Percentiles rank a stretch among this genome's conserved stretches.
Evolutionary conservation across 1,140 invertebrate genomes (phyloP).

Genomic region (Parasteatoda tepidariorum): DNA sequence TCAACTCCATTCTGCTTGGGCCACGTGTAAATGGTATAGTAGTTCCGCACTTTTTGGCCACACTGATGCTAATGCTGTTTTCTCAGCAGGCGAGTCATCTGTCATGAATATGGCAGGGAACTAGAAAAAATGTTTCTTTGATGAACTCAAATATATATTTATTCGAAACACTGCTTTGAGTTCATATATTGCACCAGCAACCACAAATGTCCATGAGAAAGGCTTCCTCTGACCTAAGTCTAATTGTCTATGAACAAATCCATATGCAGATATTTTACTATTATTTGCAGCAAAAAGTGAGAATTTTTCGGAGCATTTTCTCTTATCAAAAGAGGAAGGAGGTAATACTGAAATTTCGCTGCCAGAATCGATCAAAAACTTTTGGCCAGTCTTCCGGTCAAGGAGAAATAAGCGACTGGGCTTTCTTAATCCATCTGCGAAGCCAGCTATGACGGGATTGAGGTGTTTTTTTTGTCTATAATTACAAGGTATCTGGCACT

Average conservation of each 20-base stretch:
- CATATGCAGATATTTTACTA: conserved; percentile 46
- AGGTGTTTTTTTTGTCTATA: not conserved
- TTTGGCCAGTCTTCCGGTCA: conserved; percentile 4
- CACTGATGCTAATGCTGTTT: not conserved
- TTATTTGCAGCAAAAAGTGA: conserved; percentile 46
- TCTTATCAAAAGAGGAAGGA: not conserved
- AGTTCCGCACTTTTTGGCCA: not conserved
- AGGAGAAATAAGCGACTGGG: conserved; percentile 27
- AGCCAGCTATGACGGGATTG: not conserved
- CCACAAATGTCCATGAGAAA: conserved; percentile 40
- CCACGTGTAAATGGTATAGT: conserved; percentile 10
- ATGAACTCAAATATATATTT: too few relatives aligned
- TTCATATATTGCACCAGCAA: conserved; percentile 55
- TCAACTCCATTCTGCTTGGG: not conserved
- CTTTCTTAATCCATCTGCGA: not conserved
- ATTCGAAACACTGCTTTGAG: too few relatives aligned
- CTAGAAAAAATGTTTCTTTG: too few relatives aligned
- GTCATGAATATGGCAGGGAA: not conserved
- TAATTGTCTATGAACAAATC: not conserved
- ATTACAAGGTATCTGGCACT: not conserved
- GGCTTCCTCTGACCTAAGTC: conserved; percentile 21
- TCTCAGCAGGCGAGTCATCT: not conserved
- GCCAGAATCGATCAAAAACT: conserved; percentile 51
- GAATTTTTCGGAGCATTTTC: not conserved
- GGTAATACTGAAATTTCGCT: conserved; percentile 47